Evolutionary conservation across 2,797 vertebrate species (phyloP), one percentile per base, ranked within the genome.

Genomic region (Alfaro cultratus): DNA sequence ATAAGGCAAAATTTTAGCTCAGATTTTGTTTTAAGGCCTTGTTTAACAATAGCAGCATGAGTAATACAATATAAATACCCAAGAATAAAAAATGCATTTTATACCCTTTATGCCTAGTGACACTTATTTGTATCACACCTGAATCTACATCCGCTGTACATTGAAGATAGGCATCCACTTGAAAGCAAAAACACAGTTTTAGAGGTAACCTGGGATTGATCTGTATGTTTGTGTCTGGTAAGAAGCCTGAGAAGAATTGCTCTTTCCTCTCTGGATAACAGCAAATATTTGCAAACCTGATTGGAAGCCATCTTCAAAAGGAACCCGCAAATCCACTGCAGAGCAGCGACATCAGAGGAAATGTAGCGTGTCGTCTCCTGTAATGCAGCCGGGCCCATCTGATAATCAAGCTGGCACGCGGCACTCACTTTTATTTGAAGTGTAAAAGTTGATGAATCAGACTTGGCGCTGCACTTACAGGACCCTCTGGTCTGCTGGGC

Each of bases 361-460:
- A 87, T 81, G 82, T 73, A 83, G 76, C 84, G 86, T 84, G 90
- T 88, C 91, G 85, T 89, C 85, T 91, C 71, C 86, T 82, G 79
- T 92, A 92, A 93, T 92, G 90, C 86, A 87, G 85, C 76, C 43
- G 84, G 60, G 84, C 86, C 87, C 89, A 88, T 92, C 91, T 89
- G 91, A 92, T 94, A 91, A 94, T 93, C 90, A 86, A 85, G 89
- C 86, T 92, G 91, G 92, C 91, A 85, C 85, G 85, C 88, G 78
- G 86, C 84, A 70, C 87, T 89, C 84, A 70, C 77, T 91, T 92
- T 91, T 92, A 92, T 92, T 91, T 91, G 74, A 90, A 89, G 90
- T 83, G 89, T 90, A 87, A 89, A 92, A 93, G 85, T 91, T 94
- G 92, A 95, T 94, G 90, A 93, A 92, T 94, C 91, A 86, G 88